A percentile compares a stretch with the other conserved stretches of the same genome.
These are phyloP conservation scores for Cryptocheilus praepositus DNA, from an alignment of 2,888 invertebrate genomes.

Conservation along the genomic window DNA sequence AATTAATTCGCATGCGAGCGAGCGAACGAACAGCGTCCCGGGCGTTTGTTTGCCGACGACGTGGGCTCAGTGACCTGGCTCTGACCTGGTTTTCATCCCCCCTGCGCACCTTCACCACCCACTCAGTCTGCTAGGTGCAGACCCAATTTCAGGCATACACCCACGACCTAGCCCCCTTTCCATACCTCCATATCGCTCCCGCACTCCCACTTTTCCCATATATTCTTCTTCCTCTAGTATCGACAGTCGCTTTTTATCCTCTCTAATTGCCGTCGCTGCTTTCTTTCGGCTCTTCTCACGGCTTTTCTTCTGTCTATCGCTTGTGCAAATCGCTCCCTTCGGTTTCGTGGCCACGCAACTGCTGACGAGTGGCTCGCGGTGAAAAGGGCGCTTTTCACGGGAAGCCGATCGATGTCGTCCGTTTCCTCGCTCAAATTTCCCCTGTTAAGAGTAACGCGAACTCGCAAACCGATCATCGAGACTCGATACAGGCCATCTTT, in stretches of 20 bases:
- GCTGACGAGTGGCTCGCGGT: too few relatives aligned
- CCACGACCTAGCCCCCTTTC: conserved; percentile 30
- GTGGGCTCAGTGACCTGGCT: conserved; percentile 65
- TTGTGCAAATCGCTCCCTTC: too few relatives aligned
- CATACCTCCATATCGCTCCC: conserved; percentile 12
- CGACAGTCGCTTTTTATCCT: not conserved
- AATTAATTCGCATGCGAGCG: conserved; percentile 32
- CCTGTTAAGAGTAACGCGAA: too few relatives aligned
- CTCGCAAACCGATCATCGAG: too few relatives aligned
- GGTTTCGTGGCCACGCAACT: too few relatives aligned
- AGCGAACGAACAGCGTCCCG: not conserved
- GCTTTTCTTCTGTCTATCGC: too few relatives aligned
- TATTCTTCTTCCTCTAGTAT: not conserved
- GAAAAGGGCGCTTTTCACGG: too few relatives aligned
- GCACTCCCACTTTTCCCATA: not conserved
- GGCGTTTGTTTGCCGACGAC: conserved; percentile 38
- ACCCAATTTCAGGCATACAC: conserved; percentile 60
- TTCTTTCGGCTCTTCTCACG: too few relatives aligned
- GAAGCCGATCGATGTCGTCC: too few relatives aligned
- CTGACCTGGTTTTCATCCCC: conserved; percentile 49
- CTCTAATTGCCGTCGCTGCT: not conserved
- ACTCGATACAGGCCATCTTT: too few relatives aligned
- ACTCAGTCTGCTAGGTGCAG: conserved; percentile 38
- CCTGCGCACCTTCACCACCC: conserved; percentile 28
- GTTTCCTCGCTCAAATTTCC: too few relatives aligned